phyloP scores from a whole-genome alignment of 2,113 vertebrate species.

The Equus quagga region DNA sequence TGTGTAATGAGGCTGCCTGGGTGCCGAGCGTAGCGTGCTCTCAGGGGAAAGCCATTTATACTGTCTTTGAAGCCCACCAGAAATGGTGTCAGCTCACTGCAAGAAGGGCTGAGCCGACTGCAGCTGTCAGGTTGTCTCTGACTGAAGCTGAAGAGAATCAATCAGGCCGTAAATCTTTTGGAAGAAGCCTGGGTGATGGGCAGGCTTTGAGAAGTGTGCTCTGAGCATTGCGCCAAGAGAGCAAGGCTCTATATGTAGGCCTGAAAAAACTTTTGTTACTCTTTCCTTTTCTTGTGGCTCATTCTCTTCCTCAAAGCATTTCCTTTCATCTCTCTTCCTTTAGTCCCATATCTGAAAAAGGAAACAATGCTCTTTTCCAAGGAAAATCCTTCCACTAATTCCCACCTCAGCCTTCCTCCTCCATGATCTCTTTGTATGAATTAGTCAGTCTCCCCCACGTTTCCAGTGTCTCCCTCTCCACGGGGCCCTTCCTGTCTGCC shows the following conservation, averaged over 20 bases:
- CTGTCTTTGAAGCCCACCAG: conserved; percentile 45
- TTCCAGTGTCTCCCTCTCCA: neutral
- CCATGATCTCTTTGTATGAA: neutral
- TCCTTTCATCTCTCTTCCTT: conserved; percentile 36
- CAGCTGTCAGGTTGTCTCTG: conserved; percentile 32
- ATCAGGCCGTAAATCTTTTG: neutral
- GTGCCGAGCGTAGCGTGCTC: neutral
- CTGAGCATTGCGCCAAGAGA: neutral
- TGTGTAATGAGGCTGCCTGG: conserved; percentile 57
- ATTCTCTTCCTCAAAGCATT: conserved; percentile 15
- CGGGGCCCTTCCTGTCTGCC: neutral
- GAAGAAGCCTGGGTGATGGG: neutral
- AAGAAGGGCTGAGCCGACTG: neutral
- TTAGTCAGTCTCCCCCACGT: neutral
- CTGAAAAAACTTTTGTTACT: neutral
- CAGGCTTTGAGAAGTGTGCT: neutral
- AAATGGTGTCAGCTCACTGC: conserved; percentile 5
- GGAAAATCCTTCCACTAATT: neutral
- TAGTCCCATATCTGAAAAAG: neutral
- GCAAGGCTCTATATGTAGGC: neutral
- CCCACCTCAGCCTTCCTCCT: neutral
- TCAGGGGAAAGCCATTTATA: conserved; percentile 38
- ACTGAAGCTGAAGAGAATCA: conserved; percentile 37
- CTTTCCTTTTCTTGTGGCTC: neutral
- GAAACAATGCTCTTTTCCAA: conserved; percentile 8